phyloP scores from a whole-genome alignment of 2,113 vertebrate species.

The Dermatemys mawii region DNA sequence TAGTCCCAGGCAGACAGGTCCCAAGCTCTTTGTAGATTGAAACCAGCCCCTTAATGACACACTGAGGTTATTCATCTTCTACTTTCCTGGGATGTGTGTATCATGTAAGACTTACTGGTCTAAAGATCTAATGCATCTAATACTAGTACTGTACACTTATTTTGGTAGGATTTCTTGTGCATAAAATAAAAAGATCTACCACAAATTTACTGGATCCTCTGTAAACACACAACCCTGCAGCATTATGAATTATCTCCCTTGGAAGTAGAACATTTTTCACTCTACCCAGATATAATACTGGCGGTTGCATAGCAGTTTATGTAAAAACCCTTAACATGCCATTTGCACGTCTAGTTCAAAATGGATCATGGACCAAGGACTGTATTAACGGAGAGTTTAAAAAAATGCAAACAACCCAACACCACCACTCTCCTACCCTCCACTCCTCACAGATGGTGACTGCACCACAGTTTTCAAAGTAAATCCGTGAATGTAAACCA shows the following conservation, averaged over 20 bases:
- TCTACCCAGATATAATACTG: accelerated
- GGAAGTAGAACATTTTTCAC: not conserved
- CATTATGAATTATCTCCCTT: not conserved
- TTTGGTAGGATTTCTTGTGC: not conserved
- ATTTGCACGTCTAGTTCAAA: accelerated
- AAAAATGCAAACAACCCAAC: not conserved
- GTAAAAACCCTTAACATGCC: not conserved
- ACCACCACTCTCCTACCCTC: accelerated
- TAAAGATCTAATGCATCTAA: not conserved
- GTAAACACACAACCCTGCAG: accelerated
- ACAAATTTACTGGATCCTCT: not conserved
- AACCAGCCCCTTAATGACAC: not conserved
- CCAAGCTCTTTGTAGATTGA: not conserved
- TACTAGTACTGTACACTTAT: not conserved
- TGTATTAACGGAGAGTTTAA: accelerated
- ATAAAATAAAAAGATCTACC: not conserved
- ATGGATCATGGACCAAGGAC: not conserved
- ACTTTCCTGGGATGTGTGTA: not conserved
- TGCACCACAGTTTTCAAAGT: not conserved
- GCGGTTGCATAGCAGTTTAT: not conserved
- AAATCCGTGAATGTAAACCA: accelerated
- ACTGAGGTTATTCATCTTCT: not conserved
- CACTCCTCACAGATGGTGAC: not conserved
- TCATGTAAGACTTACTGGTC: not conserved
- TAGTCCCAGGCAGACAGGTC: not conserved